Base-by-base conservation (phyloP, 2,113 vertebrate species). In the Psilopsiagon aymara region DNA sequence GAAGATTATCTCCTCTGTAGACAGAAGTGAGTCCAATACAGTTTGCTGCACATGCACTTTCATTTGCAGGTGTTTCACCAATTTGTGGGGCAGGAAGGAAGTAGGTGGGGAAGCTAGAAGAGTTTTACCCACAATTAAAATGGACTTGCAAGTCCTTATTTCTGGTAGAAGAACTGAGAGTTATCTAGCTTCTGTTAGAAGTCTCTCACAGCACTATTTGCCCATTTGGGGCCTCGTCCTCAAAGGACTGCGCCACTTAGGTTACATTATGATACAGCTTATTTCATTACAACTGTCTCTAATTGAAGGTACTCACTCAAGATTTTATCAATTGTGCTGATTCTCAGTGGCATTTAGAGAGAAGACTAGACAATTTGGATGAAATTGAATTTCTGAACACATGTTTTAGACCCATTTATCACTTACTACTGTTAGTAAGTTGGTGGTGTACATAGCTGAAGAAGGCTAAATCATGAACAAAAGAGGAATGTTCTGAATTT, bases 221-320 rank as follows among this genome's bases (percentile, higher is more conserved):
- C 29, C 86, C 17, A 23, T 53, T 60, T 52, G 20, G 90, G 29
- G 21, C 31, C 82, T 83, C 52, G 17, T 78, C 49, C 59, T 93
- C 55, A 66, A 78, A 20, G 39, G 39, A 68, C 91, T 92, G 33
- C 49, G 11, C 37, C 78, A 47, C 39, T 78, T 55, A 41, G 69
- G 82, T 82, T 53, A 35, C 73, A 79, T 88, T 70, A 77, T 53
- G 71, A 52, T 68, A 41, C 27, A 57, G 39, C 2, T 92, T 88
- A 95, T 95, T 96, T 97, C 46, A 8, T 91, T 97, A 87, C 88
- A 97, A 91, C 89, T 92, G 88, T 91, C 83, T 93, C 84, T 96
- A 95, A 97, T 97, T 97, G 95, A 97, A 77, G 94, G 83, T 90
- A 93, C 93, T 96, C 94, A 91, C 93, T 97, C 91, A 90, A 90